Evolutionary conservation across 2,797 vertebrate genomes (phyloP).

Genomic region (Antrozous pallidus): DNA sequence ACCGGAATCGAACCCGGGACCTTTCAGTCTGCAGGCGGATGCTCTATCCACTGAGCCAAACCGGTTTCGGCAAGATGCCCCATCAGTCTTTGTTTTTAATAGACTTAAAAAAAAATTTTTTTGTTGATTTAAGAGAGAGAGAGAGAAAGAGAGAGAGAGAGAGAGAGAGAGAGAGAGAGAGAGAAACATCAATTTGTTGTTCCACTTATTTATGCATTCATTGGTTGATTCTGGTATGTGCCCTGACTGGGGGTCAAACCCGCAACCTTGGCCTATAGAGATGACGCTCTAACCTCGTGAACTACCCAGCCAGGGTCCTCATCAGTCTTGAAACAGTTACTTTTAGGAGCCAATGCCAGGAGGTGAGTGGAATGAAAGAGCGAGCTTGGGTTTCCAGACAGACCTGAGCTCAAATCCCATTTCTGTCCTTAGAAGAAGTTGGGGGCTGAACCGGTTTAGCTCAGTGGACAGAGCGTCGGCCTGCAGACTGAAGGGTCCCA

Average conservation of each 20-base stretch:
- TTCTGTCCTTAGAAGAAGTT: background rate
- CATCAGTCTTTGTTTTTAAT: background rate
- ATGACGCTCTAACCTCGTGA: background rate
- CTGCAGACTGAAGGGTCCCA: too few species aligned
- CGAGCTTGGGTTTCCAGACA: background rate
- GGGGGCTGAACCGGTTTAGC: too few species aligned
- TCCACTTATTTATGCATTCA: background rate
- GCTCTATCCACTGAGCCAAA: too few species aligned
- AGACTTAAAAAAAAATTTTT: background rate
- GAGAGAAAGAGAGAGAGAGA: too few species aligned
- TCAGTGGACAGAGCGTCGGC: too few species aligned
- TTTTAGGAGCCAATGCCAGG: background rate
- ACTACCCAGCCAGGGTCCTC: background rate
- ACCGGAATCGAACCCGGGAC: too few species aligned
- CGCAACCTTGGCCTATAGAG: background rate
- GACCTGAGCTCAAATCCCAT: conserved; percentile 9
- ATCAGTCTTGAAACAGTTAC: conserved; percentile 32
- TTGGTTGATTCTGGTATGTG: background rate
- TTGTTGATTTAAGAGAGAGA: background rate
- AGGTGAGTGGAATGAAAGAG: background rate
- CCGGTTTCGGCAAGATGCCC: too few species aligned
- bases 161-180: background rate
- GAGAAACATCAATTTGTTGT: background rate
- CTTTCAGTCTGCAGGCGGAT: too few species aligned
- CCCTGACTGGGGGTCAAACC: background rate